Evolutionary conservation across 2,888 invertebrate species (phyloP).

Genomic region (Rotaria macrura): DNA sequence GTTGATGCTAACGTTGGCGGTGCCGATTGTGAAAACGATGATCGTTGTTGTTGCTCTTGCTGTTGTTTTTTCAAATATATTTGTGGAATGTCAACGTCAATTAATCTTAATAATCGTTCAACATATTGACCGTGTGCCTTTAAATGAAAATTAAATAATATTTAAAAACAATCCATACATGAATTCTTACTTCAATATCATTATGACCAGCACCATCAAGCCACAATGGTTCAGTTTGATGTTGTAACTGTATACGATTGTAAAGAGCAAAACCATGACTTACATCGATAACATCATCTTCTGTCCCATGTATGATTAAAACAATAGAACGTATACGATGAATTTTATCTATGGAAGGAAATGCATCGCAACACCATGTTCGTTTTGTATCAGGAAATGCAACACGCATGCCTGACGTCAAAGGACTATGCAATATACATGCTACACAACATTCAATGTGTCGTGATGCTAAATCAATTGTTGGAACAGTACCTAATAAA

Average conservation of each 20-base stretch:
- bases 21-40: neutral
- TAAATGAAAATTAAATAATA: neutral
- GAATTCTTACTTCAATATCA: constrained; percentile 27
- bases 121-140: constrained; percentile 26
- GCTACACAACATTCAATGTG: constrained; percentile 64
- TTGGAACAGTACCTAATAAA: constrained; percentile 80
- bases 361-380: constrained; percentile 31
- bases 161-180: neutral
- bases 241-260: constrained; percentile 72
- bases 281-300: constrained; percentile 91
- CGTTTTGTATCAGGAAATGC: constrained; percentile 69
- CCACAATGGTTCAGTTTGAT: constrained; percentile 90
- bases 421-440: constrained; percentile 88
- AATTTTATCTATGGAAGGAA: constrained; percentile 82
- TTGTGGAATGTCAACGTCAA: constrained; percentile 28
- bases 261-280: constrained; percentile 87
- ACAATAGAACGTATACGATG: constrained; percentile 86
- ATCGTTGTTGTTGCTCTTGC: neutral
- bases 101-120: constrained; percentile 28
- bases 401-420: constrained; percentile 94
- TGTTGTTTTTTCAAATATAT: neutral
- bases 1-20: neutral
- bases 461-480: constrained; percentile 87
- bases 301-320: constrained; percentile 86
- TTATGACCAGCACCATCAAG: constrained; percentile 59